Percentiles rank a stretch among this genome's conserved stretches.
phyloP scores from a whole-genome alignment of 2,113 vertebrate genomes.

The Helogale parvula region DNA sequence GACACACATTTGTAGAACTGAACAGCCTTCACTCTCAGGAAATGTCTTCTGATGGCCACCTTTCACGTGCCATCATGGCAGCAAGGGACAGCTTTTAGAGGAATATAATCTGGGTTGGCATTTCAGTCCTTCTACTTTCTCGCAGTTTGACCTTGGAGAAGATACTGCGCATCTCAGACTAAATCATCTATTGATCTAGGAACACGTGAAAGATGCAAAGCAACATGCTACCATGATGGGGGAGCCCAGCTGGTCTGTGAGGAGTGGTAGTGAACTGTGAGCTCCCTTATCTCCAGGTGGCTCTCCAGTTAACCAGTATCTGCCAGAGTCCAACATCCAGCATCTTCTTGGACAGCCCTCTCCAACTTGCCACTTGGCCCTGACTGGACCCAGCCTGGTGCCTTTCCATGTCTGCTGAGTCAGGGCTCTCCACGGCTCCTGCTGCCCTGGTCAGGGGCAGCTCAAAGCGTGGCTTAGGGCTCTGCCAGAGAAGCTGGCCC shows the following conservation, averaged over 20 bases:
- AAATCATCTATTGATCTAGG: neutral
- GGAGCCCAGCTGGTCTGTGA: neutral
- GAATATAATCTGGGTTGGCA: neutral
- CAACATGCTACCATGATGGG: neutral
- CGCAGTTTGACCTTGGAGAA: neutral
- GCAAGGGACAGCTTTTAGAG: neutral
- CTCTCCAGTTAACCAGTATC: neutral
- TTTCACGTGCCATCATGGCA: neutral
- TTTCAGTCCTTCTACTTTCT: neutral
- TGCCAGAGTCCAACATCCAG: constrained; percentile 29
- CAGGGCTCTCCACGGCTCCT: neutral
- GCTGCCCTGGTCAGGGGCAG: neutral
- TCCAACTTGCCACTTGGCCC: neutral
- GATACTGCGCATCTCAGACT: neutral
- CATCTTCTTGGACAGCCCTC: neutral
- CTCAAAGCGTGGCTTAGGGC: neutral
- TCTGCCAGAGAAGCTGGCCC: neutral
- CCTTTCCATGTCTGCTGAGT: neutral
- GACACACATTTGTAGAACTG: neutral
- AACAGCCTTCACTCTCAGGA: neutral
- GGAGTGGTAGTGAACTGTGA: neutral
- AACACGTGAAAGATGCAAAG: neutral
- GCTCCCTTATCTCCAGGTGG: neutral
- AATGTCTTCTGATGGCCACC: neutral
- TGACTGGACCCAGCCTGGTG: neutral